Evolutionary conservation across 2,797 vertebrate species (phyloP), one percentile per base, ranked within the genome.

Genomic region (Moxostoma hubbsi): DNA sequence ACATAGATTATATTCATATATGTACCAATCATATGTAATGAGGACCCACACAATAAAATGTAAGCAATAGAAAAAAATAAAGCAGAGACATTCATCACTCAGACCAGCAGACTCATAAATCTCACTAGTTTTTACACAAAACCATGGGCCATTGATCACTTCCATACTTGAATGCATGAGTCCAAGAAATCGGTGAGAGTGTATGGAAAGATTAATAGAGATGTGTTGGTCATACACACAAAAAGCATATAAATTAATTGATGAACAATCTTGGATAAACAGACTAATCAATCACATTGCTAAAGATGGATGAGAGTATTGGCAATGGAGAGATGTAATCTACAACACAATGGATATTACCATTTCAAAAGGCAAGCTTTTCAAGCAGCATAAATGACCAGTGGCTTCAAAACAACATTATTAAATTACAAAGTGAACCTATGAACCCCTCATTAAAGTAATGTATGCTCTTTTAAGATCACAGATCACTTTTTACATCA

Each of bases 231-330:
- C 59, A 79, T 72, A 64, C 77, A 71, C 50, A 71, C 51, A 46
- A 77, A 62, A 70, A 66, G 66, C 57, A 77, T 70, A 69, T 69
- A 69, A 77, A 77, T 77, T 77, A 77, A 77, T 69, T 77, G 75
- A 77, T 77, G 55, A 57, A 77, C 75, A 77, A 68, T 64, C 55
- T 45, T 18, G 65, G 13, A 77, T 51, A 68, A 51, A 49, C 66
- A 77, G 58, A 64, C 68, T 79, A 63, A 79, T 79, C 59, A 57
- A 57, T 79, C 77, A 79, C 77, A 79, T 65, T 57, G 16, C 68
- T 79, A 72, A 71, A 79, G 67, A 79, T 65, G 77, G 68, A 79
- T 79, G 67, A 71, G 68, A 57, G 68, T 50, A 71, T 65, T 79
- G 65, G 47, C 15, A 12, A 69, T 54, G 66, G 66, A 77, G 65